phyloP scores from a whole-genome alignment of 2,888 invertebrate genomes.

The Dolichopus griseipennis region DNA sequence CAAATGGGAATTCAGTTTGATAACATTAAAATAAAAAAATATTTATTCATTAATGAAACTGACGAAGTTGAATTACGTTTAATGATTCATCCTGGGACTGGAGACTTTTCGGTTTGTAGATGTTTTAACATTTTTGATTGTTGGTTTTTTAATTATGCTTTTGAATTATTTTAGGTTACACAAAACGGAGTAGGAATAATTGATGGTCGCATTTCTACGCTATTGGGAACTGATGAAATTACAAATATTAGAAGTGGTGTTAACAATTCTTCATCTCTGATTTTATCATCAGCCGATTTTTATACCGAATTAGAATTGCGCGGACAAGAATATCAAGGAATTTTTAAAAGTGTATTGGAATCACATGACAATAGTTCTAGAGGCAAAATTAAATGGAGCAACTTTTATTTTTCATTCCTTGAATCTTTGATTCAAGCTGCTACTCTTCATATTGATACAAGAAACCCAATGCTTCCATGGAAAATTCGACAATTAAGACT shows the following conservation, averaged over 20 bases:
- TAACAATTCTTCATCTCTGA: conserved; percentile 12
- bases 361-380: conserved; percentile 26
- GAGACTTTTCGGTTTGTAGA: conserved; percentile 45
- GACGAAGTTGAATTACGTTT: conserved; percentile 45
- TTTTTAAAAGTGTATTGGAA: conserved; percentile 26
- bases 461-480: conserved; percentile 63
- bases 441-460: conserved; percentile 55
- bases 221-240: conserved; percentile 32
- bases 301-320: conserved; percentile 59
- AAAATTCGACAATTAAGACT: conserved; percentile 58
- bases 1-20: conserved; percentile 71
- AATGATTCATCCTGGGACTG: conserved; percentile 48
- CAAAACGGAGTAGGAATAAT: conserved; percentile 57
- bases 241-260: conserved; percentile 18
- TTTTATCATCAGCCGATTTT: conserved; percentile 51
- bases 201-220: conserved; percentile 49
- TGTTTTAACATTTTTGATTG: not conserved
- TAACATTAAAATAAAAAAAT: conserved; percentile 68
- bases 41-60: conserved; percentile 63
- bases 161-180: conserved; percentile 42
- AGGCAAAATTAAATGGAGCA: conserved; percentile 51
- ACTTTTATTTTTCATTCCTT: conserved; percentile 77
- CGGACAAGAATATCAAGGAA: conserved; percentile 50
- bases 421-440: conserved; percentile 77
- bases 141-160: too few relatives aligned